Conservation (phyloP, 2,113 vertebrate genomes). For the Equus quagga region DNA sequence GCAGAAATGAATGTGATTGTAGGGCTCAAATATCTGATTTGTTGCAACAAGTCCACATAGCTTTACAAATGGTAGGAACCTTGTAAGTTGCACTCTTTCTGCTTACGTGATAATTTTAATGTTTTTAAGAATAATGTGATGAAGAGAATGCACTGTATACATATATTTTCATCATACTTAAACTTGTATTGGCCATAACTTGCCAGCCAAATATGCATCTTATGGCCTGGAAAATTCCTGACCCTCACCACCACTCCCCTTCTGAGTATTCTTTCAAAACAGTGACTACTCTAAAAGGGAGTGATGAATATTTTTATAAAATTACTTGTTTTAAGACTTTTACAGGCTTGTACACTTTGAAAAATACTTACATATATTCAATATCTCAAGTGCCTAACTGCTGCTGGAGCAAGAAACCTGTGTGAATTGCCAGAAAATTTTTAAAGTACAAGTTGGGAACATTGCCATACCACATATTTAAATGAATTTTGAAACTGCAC, state of each 20-base stretch:
- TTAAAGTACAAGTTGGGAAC: slow-evolving; percentile 8
- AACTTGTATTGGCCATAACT: not conserved
- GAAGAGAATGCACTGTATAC: not conserved
- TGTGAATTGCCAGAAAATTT: not conserved
- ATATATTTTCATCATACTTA: not conserved
- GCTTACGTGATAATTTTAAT: not conserved
- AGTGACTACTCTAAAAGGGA: not conserved
- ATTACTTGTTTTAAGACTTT: slow-evolving; percentile 70
- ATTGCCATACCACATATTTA: slow-evolving; percentile 17
- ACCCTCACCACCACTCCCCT: not conserved
- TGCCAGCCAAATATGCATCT: slow-evolving; percentile 22
- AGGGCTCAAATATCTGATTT: not conserved
- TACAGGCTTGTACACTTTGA: slow-evolving; percentile 52
- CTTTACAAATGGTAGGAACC: not conserved
- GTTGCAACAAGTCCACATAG: not conserved
- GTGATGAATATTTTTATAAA: slow-evolving; percentile 5
- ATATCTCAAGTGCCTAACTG: not conserved
- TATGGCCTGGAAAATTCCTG: slow-evolving; percentile 12
- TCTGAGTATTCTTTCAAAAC: not conserved
- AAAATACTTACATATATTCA: slow-evolving; percentile 43
- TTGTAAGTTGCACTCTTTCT: not conserved
- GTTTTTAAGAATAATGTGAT: slow-evolving; percentile 36
- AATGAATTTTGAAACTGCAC: slow-evolving; percentile 26
- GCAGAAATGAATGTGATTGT: not conserved
- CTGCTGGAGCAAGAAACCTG: not conserved